phyloP scores from a whole-genome alignment of 2,888 invertebrate species.

The Copidosoma aretas region DNA sequence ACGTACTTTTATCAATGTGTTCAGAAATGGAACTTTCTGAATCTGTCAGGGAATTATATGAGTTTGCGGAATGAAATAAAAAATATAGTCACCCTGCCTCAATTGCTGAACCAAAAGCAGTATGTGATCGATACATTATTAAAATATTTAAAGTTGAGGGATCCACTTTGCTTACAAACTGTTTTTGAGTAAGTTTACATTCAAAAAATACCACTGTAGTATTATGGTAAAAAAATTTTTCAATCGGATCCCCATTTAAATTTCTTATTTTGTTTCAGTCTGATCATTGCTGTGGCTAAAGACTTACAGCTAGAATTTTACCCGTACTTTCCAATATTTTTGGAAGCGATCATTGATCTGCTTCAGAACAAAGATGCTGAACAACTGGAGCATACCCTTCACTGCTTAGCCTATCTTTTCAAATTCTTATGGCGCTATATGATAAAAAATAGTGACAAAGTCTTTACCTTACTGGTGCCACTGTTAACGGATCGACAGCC shows the following conservation, averaged over 20 bases:
- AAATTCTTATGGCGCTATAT: slow-evolving; percentile 87
- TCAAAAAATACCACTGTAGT: too few species aligned
- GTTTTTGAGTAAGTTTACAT: slow-evolving; percentile 79
- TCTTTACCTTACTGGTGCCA: slow-evolving; percentile 76
- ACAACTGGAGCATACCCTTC: slow-evolving; percentile 83
- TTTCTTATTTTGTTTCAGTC: slow-evolving; percentile 63
- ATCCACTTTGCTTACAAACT: slow-evolving; percentile 79
- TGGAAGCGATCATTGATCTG: slow-evolving; percentile 75
- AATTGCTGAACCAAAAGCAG: slow-evolving; percentile 81
- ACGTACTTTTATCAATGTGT: slow-evolving; percentile 84
- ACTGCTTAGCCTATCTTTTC: slow-evolving; percentile 87
- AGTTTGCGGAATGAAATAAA: slow-evolving; percentile 77
- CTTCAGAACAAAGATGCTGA: slow-evolving; percentile 81
- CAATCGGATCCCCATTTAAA: neutral
- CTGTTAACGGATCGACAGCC: slow-evolving; percentile 80
- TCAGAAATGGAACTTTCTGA: slow-evolving; percentile 88
- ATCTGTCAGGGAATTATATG: slow-evolving; percentile 82
- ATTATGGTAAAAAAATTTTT: neutral
- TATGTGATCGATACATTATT: slow-evolving; percentile 75
- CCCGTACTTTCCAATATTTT: slow-evolving; percentile 78
- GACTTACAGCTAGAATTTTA: slow-evolving; percentile 91
- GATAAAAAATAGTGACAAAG: slow-evolving; percentile 77
- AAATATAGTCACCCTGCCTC: slow-evolving; percentile 81
- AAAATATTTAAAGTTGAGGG: slow-evolving; percentile 75
- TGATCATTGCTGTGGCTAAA: slow-evolving; percentile 83